Evolutionary conservation across 2,113 vertebrate genomes (phyloP), one percentile per base, ranked within the genome.

Genomic region (Rhea pennata): DNA sequence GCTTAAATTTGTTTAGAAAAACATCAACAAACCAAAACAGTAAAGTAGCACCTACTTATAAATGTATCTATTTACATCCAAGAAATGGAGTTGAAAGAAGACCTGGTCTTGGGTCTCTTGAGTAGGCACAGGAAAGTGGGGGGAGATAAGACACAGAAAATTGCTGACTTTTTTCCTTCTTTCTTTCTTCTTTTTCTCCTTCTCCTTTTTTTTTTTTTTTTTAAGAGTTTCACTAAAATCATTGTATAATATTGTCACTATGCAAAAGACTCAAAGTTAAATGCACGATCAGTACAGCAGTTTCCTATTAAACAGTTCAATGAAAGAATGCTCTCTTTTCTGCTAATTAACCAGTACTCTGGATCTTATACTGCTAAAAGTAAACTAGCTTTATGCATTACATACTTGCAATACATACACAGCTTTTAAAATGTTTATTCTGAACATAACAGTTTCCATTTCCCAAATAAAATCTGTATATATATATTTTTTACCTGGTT

Each of bases 401-500:
- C 5, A 71, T 6, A n/a, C 31, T 50, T 48, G 93, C 22, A 59
- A 74, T 21, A 17, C 46, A 15, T 16, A 84, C 3, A 67, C 24
- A 3, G 3, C 33, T 88, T 90, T 87, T 72, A 87, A 77, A 39
- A 9, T 50, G n/a, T 23, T 36, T 27, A 56, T 70, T 73, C 78
- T 53, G 85, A 76, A 70, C 21, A n/a, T 1, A 80, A 42, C 10
- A 64, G 20, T 50, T 62, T 2, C 6, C 8, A 59, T 73, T 87
- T 64, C 64, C 46, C 61, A 86, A 82, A 84, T 61, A 82, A 80
- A 64, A 58, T 0, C 48, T 22, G n/a, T 78, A 15, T 36, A 36
- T 36, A 36, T 78, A 64, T 48, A 64, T 26, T 5, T 59, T 59
- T 97, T 96, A 99, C 99, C 98, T 98, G 99, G 93, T 98, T 98